A percentile compares a stretch with the other conserved stretches of the same genome.
phyloP scores from a whole-genome alignment of 2,888 invertebrate species.

The Nomada fabriciana region DNA sequence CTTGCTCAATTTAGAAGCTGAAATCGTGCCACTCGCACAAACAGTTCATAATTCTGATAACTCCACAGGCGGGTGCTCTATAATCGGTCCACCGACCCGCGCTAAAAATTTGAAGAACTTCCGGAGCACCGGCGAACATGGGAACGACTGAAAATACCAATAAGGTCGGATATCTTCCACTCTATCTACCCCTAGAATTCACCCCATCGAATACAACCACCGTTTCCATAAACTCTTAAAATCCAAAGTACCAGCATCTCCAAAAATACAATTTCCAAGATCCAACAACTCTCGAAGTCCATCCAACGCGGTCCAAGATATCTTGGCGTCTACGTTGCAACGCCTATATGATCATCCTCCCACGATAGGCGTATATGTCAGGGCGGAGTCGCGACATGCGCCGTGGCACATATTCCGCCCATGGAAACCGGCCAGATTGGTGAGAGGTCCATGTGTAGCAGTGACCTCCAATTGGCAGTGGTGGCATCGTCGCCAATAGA shows the following conservation, averaged over 20 bases:
- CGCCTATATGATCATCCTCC: constrained; percentile 38
- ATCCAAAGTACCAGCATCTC: not conserved
- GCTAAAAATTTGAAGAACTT: no score
- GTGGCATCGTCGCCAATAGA: constrained; percentile 79
- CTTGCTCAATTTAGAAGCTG: no score
- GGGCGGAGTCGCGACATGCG: constrained; percentile 73
- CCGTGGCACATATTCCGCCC: constrained; percentile 69
- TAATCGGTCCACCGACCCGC: no score
- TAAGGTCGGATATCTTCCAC: no score
- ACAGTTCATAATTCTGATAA: no score
- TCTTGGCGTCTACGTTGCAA: constrained; percentile 35
- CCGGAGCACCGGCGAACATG: no score
- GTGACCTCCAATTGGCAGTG: constrained; percentile 76
- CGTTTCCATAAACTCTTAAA: not conserved
- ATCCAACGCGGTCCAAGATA: not conserved
- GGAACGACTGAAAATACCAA: no score
- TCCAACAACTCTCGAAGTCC: not conserved
- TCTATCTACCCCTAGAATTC: not conserved
- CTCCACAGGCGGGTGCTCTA: no score
- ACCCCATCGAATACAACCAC: not conserved
- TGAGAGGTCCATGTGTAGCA: constrained; percentile 79
- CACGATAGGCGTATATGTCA: constrained; percentile 47
- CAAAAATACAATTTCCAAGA: not conserved
- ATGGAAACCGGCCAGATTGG: constrained; percentile 55
- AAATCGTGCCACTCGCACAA: no score